Evolutionary conservation across 1,140 invertebrate genomes (phyloP).

Genomic region (Drosophila orena): DNA sequence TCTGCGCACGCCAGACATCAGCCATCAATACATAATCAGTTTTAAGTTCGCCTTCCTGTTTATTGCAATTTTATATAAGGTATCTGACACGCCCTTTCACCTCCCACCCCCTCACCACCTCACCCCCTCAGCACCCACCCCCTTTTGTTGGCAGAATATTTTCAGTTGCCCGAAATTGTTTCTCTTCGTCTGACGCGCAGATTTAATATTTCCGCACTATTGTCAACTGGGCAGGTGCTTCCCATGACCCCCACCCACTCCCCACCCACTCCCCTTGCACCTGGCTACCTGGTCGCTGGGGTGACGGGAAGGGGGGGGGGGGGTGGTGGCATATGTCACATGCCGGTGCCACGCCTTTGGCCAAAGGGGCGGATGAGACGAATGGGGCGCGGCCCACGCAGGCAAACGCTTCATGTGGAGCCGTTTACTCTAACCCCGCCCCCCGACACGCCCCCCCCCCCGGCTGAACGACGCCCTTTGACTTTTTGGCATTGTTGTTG

Average conservation of each 20-base stretch:
- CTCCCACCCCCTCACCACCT: too few species aligned
- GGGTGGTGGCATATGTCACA: conserved; percentile 42
- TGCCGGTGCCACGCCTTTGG: conserved; percentile 43
- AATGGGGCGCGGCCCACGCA: too few species aligned
- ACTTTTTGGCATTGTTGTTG: conserved; percentile 57
- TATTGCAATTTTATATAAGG: conserved; percentile 49
- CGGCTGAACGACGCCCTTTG: conserved; percentile 63
- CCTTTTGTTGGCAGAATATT: conserved; percentile 17
- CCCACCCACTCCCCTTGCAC: neutral
- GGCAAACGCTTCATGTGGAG: conserved; percentile 4
- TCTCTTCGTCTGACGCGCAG: conserved; percentile 40
- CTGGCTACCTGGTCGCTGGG: neutral
- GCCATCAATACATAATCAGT: conserved; percentile 29
- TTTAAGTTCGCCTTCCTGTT: conserved; percentile 39
- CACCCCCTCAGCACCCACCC: too few species aligned
- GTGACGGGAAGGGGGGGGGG: neutral
- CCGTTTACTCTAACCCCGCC: conserved; percentile 13
- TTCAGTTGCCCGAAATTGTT: conserved; percentile 24
- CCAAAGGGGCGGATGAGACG: neutral
- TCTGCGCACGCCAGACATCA: conserved; percentile 1
- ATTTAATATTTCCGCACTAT: conserved; percentile 66
- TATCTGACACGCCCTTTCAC: conserved; percentile 14
- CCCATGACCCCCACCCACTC: neutral
- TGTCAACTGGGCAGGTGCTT: conserved; percentile 20
- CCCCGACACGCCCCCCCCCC: neutral